Conservation (phyloP, 2,888 invertebrate species). For the Holacanthella duospinosa region DNA sequence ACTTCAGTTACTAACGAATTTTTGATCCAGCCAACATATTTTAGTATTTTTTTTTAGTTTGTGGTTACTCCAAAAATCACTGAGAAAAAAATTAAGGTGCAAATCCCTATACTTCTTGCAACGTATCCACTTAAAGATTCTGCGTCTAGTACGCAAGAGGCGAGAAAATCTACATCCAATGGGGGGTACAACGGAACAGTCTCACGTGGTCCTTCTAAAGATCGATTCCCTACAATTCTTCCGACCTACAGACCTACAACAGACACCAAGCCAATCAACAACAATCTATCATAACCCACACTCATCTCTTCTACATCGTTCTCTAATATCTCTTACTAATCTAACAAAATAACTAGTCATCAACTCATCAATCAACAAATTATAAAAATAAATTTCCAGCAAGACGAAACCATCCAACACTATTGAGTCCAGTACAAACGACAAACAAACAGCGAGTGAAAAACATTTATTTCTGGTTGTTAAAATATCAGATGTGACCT, state of each 20-base stretch:
- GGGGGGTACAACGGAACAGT: too few relatives aligned
- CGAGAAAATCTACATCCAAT: background rate
- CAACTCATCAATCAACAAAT: too few relatives aligned
- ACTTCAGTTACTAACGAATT: slow-evolving; percentile 1
- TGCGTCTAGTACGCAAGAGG: slow-evolving; percentile 39
- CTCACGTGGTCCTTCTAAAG: slow-evolving; percentile 39
- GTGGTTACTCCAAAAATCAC: slow-evolving; percentile 81
- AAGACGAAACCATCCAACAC: too few relatives aligned
- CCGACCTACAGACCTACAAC: slow-evolving; percentile 69
- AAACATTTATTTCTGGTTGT: too few relatives aligned
- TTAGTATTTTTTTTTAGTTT: slow-evolving; percentile 50
- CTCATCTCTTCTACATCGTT: background rate
- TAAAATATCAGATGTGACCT: too few relatives aligned
- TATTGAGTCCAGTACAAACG: too few relatives aligned
- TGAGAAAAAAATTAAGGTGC: slow-evolving; percentile 82
- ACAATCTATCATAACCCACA: background rate
- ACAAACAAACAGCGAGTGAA: too few relatives aligned
- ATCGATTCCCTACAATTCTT: slow-evolving; percentile 84
- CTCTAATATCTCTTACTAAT: too few relatives aligned
- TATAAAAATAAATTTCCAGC: too few relatives aligned
- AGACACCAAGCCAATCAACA: slow-evolving; percentile 21
- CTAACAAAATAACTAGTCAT: too few relatives aligned
- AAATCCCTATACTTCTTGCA: slow-evolving; percentile 80
- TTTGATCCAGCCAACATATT: background rate
- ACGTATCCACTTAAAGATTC: slow-evolving; percentile 70